Evolutionary conservation across 37 sponge, comb jelly and placozoan species (phyloP).

Genomic region (Agelas oroides): DNA sequence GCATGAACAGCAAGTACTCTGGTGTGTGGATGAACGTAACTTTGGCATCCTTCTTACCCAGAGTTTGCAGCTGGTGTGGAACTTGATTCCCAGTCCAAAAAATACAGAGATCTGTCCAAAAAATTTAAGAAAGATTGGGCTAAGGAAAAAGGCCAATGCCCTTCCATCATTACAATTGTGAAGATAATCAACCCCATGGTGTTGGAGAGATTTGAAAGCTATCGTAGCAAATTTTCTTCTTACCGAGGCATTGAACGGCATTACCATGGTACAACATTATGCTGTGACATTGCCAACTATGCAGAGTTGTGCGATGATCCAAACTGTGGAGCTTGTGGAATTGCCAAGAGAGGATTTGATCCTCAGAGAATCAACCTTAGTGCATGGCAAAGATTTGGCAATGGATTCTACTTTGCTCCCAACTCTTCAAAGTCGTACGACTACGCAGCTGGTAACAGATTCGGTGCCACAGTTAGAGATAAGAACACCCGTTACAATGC

Average conservation of each 20-base stretch:
- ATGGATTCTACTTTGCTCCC: slow-evolving; percentile 76
- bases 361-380: slow-evolving; percentile 9
- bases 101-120: neutral
- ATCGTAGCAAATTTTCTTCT: neutral
- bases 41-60: no score
- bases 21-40: no score
- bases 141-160: neutral
- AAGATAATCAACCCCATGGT: slow-evolving; percentile 6
- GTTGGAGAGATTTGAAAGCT: neutral
- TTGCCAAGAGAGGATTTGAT: slow-evolving; percentile 52
- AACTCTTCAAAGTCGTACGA: slow-evolving; percentile 69
- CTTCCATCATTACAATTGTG: slow-evolving; percentile 3
- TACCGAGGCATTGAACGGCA: slow-evolving; percentile 28
- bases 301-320: slow-evolving; percentile 32
- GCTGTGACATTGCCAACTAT: slow-evolving; percentile 47
- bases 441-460: slow-evolving; percentile 49
- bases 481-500: slow-evolving; percentile 13
- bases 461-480: neutral
- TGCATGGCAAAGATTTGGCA: slow-evolving; percentile 55
- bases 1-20: no score
- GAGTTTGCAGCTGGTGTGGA: no score
- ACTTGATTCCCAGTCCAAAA: no score
- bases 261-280: slow-evolving; percentile 70
- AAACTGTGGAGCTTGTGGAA: slow-evolving; percentile 64
- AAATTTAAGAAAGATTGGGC: neutral